Conservation (phyloP, 2,797 vertebrate genomes). For the Chrysolophus pictus region DNA sequence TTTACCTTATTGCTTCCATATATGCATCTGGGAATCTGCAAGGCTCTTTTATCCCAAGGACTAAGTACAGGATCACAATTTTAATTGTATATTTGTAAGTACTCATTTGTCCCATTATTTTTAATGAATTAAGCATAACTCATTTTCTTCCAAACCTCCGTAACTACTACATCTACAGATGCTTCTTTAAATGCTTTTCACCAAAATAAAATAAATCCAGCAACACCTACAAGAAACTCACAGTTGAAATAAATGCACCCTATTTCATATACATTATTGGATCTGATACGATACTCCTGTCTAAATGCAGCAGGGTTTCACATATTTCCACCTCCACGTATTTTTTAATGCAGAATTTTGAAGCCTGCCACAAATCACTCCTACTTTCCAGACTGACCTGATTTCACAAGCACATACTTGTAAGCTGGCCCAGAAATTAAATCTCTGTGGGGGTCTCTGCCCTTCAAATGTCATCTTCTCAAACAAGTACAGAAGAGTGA, state of each 20-base stretch:
- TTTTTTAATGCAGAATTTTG: not conserved
- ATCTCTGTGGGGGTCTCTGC: not conserved
- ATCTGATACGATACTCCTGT: not conserved
- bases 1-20: not conserved
- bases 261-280: not conserved
- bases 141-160: not conserved
- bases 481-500: not conserved
- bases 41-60: not conserved
- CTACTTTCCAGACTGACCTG: not conserved
- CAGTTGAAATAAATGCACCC: not conserved
- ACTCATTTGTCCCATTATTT: not conserved
- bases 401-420: not conserved
- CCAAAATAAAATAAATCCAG: not conserved
- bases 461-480: not conserved
- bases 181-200: not conserved
- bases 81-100: not conserved
- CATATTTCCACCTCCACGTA: not conserved
- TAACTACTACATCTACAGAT: not conserved
- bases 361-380: not conserved
- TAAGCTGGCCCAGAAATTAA: conserved; percentile 20
- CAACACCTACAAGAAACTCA: not conserved
- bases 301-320: not conserved
- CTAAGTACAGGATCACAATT: not conserved
- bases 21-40: not conserved
- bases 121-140: not conserved